phyloP scores from a whole-genome alignment of 2,797 vertebrate genomes.

The Astyanax mexicanus region DNA sequence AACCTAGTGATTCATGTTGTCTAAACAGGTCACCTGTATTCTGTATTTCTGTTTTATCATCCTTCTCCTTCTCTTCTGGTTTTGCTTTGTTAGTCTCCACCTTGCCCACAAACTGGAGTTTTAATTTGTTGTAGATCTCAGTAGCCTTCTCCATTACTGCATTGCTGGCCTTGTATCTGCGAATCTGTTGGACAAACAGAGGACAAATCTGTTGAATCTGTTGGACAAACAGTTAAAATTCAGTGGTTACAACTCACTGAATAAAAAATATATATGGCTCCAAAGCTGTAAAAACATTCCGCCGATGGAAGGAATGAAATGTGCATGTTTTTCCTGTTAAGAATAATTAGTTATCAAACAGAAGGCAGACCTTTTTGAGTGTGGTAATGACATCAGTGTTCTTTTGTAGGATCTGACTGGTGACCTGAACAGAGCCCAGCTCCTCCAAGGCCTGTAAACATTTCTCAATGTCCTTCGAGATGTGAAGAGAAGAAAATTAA shows the following conservation, averaged over 20 bases:
- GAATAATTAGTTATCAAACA: neutral
- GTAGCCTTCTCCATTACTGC: slow-evolving; percentile 96
- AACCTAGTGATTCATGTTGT: neutral
- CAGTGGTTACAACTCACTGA: neutral
- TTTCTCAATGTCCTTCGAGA: slow-evolving; percentile 90
- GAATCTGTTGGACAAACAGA: slow-evolving; percentile 80
- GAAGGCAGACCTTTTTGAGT: slow-evolving; percentile 87
- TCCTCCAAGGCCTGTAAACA: slow-evolving; percentile 92
- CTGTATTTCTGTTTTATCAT: slow-evolving; percentile 68
- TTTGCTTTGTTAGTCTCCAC: slow-evolving; percentile 83
- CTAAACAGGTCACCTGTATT: slow-evolving; percentile 64
- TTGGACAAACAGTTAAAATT: too few relatives aligned
- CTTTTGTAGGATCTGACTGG: slow-evolving; percentile 95
- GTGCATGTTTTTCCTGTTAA: neutral
- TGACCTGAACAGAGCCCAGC: slow-evolving; percentile 91
- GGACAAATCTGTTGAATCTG: too few relatives aligned
- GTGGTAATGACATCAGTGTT: slow-evolving; percentile 96
- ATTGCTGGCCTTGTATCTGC: slow-evolving; percentile 94
- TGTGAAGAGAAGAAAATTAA: neutral
- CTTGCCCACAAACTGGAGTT: slow-evolving; percentile 92
- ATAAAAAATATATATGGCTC: neutral
- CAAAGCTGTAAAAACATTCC: neutral
- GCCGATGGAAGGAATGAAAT: too few relatives aligned
- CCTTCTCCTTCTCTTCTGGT: slow-evolving; percentile 71
- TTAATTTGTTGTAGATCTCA: slow-evolving; percentile 93